A percentile compares a stretch with the other conserved stretches of the same genome.
These are phyloP conservation scores for Dipodomys merriami DNA, from an alignment of 2,113 vertebrate species.

Conservation along the genomic window DNA sequence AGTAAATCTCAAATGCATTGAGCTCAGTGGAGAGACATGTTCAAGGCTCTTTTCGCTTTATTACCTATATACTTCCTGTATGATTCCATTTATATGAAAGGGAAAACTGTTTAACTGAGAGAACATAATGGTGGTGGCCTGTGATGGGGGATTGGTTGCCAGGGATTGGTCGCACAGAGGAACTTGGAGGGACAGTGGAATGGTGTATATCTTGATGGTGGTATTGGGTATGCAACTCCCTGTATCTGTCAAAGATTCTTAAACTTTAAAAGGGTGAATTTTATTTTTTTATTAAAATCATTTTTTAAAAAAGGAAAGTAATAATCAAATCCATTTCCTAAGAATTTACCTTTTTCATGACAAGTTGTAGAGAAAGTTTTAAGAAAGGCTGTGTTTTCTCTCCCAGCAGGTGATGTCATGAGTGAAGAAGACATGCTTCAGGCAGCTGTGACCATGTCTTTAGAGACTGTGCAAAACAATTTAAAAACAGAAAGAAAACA, in stretches of 20 bases:
- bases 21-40: neutral
- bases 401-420: conserved; percentile 82
- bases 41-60: neutral
- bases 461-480: conserved; percentile 86
- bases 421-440: conserved; percentile 89
- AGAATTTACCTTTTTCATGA: conserved; percentile 34
- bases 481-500: conserved; percentile 86
- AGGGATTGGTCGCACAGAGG: no score
- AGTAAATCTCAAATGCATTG: neutral
- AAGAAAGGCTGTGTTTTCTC: conserved; percentile 61
- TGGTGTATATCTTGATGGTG: neutral
- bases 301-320: neutral
- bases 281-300: neutral
- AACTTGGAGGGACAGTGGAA: neutral
- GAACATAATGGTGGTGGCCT: neutral
- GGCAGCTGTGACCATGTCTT: conserved; percentile 88
- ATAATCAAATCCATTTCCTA: conserved; percentile 11
- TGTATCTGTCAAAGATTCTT: neutral
- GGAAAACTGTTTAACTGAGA: neutral
- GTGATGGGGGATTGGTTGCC: neutral
- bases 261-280: neutral
- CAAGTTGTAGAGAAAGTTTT: conserved; percentile 45
- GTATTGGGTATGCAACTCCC: neutral
- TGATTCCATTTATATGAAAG: neutral
- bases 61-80: neutral